These are phyloP conservation scores for Struthidea cinerea DNA, from an alignment of 2,113 vertebrate species.

Conservation along the genomic window DNA sequence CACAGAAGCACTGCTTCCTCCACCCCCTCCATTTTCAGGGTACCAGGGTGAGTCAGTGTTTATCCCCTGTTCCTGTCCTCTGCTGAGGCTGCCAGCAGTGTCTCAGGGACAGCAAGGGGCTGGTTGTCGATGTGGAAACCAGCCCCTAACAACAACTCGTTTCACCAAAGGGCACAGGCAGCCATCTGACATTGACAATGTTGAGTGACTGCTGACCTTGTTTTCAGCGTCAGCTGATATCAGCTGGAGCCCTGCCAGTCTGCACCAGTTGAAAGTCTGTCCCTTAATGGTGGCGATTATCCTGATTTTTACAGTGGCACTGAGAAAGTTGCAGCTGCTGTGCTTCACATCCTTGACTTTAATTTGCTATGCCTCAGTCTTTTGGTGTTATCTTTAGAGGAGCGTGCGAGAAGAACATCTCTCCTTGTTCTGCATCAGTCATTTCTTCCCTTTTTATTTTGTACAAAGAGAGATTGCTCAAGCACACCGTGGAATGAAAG, in stretches of 20 bases:
- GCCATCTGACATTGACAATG: neutral
- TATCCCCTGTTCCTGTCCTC: neutral
- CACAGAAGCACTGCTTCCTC: neutral
- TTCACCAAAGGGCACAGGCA: conserved; percentile 24
- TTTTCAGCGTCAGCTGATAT: conserved; percentile 36
- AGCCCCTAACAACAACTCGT: neutral
- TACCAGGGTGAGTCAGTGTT: neutral
- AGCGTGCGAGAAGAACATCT: neutral
- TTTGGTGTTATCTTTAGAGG: neutral
- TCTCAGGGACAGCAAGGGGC: neutral
- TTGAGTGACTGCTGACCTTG: conserved; percentile 56
- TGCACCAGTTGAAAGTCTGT: conserved; percentile 46
- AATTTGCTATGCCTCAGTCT: neutral
- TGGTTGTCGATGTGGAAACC: neutral
- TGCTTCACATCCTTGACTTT: neutral
- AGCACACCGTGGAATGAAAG: neutral
- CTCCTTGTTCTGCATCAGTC: neutral
- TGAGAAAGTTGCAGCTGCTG: conserved; percentile 9
- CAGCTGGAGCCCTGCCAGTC: conserved; percentile 37
- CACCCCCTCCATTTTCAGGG: neutral
- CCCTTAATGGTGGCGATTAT: neutral
- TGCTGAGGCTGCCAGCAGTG: neutral
- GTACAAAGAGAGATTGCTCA: neutral
- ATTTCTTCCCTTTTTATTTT: neutral
- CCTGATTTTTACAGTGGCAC: neutral